Conservation (phyloP, 2,888 invertebrate species). For the Poecilobothrus nobilitatus region DNA sequence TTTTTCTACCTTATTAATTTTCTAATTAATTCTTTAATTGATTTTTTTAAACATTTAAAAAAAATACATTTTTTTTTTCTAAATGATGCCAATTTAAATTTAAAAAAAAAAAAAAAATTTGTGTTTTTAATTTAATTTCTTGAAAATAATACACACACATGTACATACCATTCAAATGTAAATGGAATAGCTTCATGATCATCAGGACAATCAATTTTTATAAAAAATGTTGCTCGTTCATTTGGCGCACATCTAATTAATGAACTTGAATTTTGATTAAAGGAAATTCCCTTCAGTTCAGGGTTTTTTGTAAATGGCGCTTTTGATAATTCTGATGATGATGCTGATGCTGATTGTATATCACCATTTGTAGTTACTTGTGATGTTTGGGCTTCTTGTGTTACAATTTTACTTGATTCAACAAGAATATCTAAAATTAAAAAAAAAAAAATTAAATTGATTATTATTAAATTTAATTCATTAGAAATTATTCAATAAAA, state of each 20-base stretch:
- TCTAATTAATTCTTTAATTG: no score
- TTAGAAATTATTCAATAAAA: no score
- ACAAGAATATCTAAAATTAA: not conserved
- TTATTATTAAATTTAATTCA: not conserved
- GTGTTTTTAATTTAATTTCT: not conserved
- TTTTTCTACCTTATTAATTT: no score
- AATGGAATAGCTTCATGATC: conserved; percentile 37
- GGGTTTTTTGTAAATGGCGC: not conserved
- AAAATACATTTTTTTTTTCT: no score
- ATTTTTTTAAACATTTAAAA: no score
- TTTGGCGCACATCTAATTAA: conserved; percentile 40
- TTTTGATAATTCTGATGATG: conserved; percentile 16
- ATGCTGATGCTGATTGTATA: conserved; percentile 15
- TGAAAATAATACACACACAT: not conserved
- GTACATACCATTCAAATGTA: conserved; percentile 43
- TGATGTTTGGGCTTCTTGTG: not conserved
- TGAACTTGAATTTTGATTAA: conserved; percentile 42
- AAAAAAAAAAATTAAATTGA: not conserved
- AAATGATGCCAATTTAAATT: no score
- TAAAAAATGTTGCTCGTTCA: conserved; percentile 42
- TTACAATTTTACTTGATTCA: not conserved
- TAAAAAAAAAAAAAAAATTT: not conserved
- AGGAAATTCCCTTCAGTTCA: conserved; percentile 31
- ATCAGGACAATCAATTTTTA: conserved; percentile 41
- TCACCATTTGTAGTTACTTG: not conserved